These are phyloP conservation scores for Halichoerus grypus DNA, from an alignment of 2,113 vertebrate genomes.

Conservation along the genomic window DNA sequence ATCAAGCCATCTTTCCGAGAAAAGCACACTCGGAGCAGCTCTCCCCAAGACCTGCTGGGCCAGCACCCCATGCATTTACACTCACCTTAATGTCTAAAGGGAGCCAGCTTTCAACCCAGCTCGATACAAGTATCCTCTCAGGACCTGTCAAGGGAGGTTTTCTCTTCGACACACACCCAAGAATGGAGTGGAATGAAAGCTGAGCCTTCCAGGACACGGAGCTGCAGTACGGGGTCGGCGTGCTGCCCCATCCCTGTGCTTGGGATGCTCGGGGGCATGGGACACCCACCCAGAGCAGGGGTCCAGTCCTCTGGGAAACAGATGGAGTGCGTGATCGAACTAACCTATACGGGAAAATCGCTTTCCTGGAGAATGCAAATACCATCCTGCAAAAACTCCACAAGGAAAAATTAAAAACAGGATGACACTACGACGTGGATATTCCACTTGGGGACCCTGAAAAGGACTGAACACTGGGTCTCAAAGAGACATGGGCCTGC, in stretches of 20 bases:
- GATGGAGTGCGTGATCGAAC: not conserved
- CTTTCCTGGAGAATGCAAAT: not conserved
- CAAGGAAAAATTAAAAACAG: not conserved
- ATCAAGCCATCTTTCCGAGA: not conserved
- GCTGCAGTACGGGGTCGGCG: rapidly evolving
- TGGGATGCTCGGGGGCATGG: not conserved
- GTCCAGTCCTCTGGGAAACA: not conserved
- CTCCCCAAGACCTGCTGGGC: rapidly evolving
- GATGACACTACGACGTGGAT: rapidly evolving
- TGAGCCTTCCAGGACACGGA: not conserved
- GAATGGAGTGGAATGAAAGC: not conserved
- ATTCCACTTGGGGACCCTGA: not conserved
- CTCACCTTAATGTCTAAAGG: too few species aligned
- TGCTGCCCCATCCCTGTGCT: not conserved
- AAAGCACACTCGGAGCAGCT: not conserved
- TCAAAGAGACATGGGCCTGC: not conserved
- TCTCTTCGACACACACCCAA: not conserved
- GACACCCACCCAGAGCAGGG: not conserved
- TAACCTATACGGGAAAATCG: not conserved
- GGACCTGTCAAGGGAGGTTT: not conserved
- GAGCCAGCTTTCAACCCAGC: not conserved
- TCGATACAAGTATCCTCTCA: not conserved
- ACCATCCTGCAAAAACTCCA: not conserved
- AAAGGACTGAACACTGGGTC: not conserved
- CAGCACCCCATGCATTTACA: not conserved